Conservation (phyloP, 1,140 invertebrate species). For the Drosophila subpulchrella region DNA sequence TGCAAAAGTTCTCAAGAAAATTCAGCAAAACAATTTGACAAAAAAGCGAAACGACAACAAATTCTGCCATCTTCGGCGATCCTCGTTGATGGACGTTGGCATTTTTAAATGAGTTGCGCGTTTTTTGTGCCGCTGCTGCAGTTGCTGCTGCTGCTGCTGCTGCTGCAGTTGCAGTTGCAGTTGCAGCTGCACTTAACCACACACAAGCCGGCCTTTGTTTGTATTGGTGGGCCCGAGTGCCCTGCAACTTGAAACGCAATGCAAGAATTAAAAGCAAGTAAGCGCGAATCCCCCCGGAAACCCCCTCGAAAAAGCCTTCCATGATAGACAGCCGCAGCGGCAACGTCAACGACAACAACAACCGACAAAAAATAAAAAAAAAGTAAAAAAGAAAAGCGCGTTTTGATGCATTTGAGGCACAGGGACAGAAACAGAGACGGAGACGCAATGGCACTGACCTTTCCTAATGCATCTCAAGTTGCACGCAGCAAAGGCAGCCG, state of each 20-base stretch:
- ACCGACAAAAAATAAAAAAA: conserved; percentile 59
- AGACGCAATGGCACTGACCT: conserved; percentile 67
- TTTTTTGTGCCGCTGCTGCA: conserved; percentile 62
- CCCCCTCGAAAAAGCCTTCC: conserved; percentile 12
- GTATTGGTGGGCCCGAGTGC: conserved; percentile 65
- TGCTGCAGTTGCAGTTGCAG: conserved; percentile 46
- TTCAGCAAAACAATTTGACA: conserved; percentile 83
- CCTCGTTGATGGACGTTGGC: conserved; percentile 82
- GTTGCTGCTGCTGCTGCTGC: conserved; percentile 19
- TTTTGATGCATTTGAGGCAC: conserved; percentile 79
- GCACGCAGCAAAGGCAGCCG: conserved; percentile 40
- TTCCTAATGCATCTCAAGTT: conserved; percentile 79
- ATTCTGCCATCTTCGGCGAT: conserved; percentile 82
- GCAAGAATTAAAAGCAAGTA: conserved; percentile 81
- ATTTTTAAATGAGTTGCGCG: conserved; percentile 83
- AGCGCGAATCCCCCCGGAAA: conserved; percentile 61
- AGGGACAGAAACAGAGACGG: conserved; percentile 32
- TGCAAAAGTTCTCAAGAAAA: conserved; percentile 83
- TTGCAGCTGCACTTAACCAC: conserved; percentile 77
- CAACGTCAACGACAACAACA: conserved; percentile 39
- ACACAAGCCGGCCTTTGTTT: conserved; percentile 55
- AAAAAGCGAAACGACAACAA: conserved; percentile 83
- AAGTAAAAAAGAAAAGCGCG: conserved; percentile 55
- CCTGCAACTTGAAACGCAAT: conserved; percentile 82
- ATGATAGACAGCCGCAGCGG: conserved; percentile 29